phyloP scores from a whole-genome alignment of 2,888 invertebrate species.

The Pharmacophagus antenor region DNA sequence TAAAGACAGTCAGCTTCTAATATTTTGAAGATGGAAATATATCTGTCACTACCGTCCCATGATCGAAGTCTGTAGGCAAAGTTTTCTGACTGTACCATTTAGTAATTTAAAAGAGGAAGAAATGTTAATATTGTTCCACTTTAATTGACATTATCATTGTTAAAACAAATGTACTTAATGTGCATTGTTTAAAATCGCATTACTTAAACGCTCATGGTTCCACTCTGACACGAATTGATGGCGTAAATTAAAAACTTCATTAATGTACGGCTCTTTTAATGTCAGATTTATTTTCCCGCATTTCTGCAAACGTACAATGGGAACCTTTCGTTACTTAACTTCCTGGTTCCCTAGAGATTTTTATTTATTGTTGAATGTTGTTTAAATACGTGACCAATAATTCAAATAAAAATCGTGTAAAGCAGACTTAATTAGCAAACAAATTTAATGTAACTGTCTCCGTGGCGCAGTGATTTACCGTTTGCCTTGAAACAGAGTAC shows the following conservation, averaged over 20 bases:
- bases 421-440: too few species aligned
- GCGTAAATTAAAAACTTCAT: conserved; percentile 27
- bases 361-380: too few species aligned
- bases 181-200: neutral
- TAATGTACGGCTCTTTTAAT: conserved; percentile 17
- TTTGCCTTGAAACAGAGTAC: too few species aligned
- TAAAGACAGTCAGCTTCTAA: too few species aligned
- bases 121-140: neutral
- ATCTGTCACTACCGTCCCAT: too few species aligned
- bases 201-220: neutral
- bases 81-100: neutral
- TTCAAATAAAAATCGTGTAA: too few species aligned
- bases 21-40: too few species aligned
- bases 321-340: neutral
- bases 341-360: neutral
- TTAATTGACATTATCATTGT: neutral
- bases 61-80: too few species aligned
- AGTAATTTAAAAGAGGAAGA: neutral
- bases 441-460: too few species aligned
- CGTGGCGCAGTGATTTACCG: too few species aligned
- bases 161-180: neutral
- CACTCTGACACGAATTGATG: conserved; percentile 21
- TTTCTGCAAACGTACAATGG: neutral
- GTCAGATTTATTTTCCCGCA: conserved; percentile 13
- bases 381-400: too few species aligned